Percentiles rank a stretch among this genome's conserved stretches.
These are phyloP conservation scores for Dynastes maya DNA, from an alignment of 2,888 invertebrate species.

Conservation along the genomic window DNA sequence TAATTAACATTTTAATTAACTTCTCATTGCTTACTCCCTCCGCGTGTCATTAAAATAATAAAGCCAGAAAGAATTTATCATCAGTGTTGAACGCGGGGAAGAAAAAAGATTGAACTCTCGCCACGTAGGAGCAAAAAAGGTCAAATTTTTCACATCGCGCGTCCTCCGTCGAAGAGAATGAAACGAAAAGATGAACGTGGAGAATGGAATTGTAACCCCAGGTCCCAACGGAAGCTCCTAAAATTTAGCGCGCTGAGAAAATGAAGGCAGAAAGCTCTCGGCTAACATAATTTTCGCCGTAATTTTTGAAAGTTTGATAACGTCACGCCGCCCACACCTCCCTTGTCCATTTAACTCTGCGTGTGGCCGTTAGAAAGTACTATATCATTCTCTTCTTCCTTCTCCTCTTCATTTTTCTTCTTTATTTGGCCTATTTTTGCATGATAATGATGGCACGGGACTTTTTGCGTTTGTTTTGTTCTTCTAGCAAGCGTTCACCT, in stretches of 20 bases:
- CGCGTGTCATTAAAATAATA: background rate
- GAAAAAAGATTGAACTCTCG: background rate
- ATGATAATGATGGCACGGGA: background rate
- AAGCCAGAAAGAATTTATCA: background rate
- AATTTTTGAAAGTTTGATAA: conserved; percentile 35
- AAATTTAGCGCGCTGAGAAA: background rate
- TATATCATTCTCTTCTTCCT: conserved; percentile 22
- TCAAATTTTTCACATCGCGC: too few species aligned
- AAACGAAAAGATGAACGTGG: background rate
- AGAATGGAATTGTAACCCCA: background rate
- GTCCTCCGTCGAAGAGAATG: too few species aligned
- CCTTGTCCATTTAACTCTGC: background rate
- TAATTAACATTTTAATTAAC: conserved; percentile 19
- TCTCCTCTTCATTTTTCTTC: background rate
- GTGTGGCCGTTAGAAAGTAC: background rate
- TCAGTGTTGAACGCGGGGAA: background rate
- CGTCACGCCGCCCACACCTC: background rate
- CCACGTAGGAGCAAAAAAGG: background rate
- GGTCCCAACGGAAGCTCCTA: too few species aligned
- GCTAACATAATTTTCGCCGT: conserved; percentile 18
- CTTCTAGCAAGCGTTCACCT: too few species aligned
- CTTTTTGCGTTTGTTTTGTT: background rate
- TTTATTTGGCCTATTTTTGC: background rate
- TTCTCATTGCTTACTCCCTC: background rate
- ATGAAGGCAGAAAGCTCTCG: too few species aligned